phyloP scores from a whole-genome alignment of 2,888 invertebrate species.

The Cybosia mesomella region DNA sequence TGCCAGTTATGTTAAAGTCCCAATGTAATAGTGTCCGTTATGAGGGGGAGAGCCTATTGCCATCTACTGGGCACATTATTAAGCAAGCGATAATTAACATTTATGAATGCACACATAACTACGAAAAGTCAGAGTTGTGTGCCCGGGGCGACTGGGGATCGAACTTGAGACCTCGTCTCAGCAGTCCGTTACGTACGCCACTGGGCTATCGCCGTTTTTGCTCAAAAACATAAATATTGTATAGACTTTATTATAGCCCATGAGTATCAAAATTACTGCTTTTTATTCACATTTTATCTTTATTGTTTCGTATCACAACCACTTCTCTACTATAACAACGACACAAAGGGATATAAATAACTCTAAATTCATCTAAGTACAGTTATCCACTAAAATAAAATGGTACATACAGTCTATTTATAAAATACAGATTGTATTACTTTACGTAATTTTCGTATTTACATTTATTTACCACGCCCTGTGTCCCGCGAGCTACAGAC shows the following conservation, averaged over 20 bases:
- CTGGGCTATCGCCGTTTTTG: too few relatives aligned
- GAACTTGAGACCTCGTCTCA: too few relatives aligned
- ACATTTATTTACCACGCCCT: slow-evolving; percentile 45
- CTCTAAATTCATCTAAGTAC: slow-evolving; percentile 23
- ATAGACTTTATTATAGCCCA: slow-evolving; percentile 12
- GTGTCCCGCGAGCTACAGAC: slow-evolving; percentile 26
- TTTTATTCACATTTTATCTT: slow-evolving; percentile 32
- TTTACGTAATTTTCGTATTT: slow-evolving; percentile 43
- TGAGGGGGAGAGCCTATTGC: too few relatives aligned
- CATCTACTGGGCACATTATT: too few relatives aligned
- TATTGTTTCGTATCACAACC: slow-evolving; percentile 31
- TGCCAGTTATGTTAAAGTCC: too few relatives aligned
- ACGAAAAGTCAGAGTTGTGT: too few relatives aligned
- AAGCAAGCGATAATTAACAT: too few relatives aligned
- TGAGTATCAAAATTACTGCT: slow-evolving; percentile 20
- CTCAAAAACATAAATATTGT: slow-evolving; percentile 16
- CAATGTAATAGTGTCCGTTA: too few relatives aligned
- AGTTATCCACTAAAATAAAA: slow-evolving; percentile 51
- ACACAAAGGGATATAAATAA: slow-evolving; percentile 39
- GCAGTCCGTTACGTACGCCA: too few relatives aligned
- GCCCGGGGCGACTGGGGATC: too few relatives aligned
- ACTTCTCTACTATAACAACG: slow-evolving; percentile 26
- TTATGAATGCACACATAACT: too few relatives aligned
- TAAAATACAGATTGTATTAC: slow-evolving; percentile 49
- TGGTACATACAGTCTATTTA: slow-evolving; percentile 45